Base-by-base conservation (phyloP, 2,888 invertebrate species). In the Altica lythri region DNA sequence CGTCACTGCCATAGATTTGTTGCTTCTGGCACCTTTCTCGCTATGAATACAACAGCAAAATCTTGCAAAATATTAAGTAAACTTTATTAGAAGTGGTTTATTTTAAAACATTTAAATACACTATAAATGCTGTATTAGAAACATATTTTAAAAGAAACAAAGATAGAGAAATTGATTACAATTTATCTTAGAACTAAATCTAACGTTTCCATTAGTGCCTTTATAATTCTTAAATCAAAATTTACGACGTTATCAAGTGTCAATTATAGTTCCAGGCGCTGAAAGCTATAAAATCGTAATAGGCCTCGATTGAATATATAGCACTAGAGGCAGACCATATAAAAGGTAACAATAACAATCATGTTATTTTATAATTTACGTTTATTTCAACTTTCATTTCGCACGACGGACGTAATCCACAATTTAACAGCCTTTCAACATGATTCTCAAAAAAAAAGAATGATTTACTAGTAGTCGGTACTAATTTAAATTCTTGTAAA, bases 351-450 rank as follows among this genome's bases (percentile, higher is more conserved):
- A 34, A 34, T 34, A 34, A 34, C 34, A 34, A 34, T 34, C 34
- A 34, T 34, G 34, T 34, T 34, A 34, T 34, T 34, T 34, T 34
- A 34, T 34, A 40, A 40, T 40, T 13, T 40, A 40, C 40, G 40
- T 40, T 40, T 40, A 40, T 40, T 40, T 40, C 22, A 25, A 34
- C 34, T 34, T 34, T 34, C 34, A 34, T 34, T 34, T 34, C 34
- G 34, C 34, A 34, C 34, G n/a, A n/a, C n/a, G n/a, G n/a, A n/a
- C n/a, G n/a, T n/a, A n/a, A n/a, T n/a, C n/a, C 16, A 40, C 22
- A 40, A 40, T 40, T 40, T 40, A 40, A 40, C 40, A 22, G 25
- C 40, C 40, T 40, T 40, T 40, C 40, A 25, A 22, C 40, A 40
- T 40, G 40, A 40, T 22, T 22, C 12, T 13, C 2, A 12, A 9